A percentile compares a stretch with the other conserved stretches of the same genome.
phyloP scores from a whole-genome alignment of 2,797 vertebrate species.

The Diglossa cyanea region DNA sequence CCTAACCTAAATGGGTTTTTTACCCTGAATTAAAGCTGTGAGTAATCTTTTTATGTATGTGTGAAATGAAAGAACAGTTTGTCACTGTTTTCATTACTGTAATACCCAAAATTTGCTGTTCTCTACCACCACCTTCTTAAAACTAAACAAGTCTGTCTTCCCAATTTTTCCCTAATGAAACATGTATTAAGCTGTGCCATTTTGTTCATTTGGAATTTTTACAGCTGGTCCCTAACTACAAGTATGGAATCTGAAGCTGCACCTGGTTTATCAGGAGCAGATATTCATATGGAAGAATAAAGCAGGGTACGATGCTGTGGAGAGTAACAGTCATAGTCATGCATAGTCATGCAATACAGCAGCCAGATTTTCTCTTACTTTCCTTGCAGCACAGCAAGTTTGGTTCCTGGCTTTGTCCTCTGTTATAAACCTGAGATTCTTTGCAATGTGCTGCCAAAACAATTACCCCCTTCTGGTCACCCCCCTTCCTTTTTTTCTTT shows the following conservation, averaged over 20 bases:
- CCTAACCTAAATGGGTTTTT: neutral
- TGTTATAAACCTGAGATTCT: neutral
- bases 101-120: slow-evolving; percentile 11
- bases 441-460: neutral
- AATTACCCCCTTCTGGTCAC: neutral
- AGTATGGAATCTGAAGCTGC: neutral
- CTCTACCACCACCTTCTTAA: neutral
- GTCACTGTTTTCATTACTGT: neutral
- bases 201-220: neutral
- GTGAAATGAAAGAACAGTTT: neutral
- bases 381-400: neutral
- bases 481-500: fast-evolving
- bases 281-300: neutral
- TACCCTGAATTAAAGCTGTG: neutral
- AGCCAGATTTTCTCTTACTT: neutral
- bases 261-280: neutral
- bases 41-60: slow-evolving; percentile 7
- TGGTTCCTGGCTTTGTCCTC: neutral
- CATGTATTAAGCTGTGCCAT: neutral
- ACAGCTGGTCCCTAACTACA: neutral
- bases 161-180: neutral
- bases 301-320: neutral
- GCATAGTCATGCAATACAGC: neutral
- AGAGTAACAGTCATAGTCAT: neutral
- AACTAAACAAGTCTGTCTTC: neutral